Percentiles rank a stretch among this genome's conserved stretches.
These are phyloP conservation scores for Bucco capensis DNA, from an alignment of 2,113 vertebrate genomes.

Conservation along the genomic window DNA sequence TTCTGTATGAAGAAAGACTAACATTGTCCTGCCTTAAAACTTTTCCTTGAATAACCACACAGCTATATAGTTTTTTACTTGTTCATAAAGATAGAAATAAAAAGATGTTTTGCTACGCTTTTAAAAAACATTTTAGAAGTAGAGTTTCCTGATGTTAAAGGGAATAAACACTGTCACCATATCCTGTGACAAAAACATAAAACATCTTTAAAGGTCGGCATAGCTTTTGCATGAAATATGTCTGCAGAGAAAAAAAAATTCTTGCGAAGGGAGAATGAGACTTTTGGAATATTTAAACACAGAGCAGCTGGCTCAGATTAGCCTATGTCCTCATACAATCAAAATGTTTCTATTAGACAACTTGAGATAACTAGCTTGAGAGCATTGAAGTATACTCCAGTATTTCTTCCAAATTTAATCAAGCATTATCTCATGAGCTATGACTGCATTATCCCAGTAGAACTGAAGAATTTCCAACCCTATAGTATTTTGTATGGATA, in stretches of 20 bases:
- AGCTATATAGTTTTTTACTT: background rate
- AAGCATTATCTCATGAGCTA: conserved; percentile 46
- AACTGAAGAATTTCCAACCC: background rate
- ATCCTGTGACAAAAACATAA: conserved; percentile 25
- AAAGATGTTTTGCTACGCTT: background rate
- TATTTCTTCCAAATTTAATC: background rate
- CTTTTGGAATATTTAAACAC: conserved; percentile 19
- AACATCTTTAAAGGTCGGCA: conserved; percentile 21
- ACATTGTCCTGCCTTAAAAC: background rate
- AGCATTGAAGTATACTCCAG: background rate
- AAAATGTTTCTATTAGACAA: conserved; percentile 61
- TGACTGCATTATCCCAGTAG: conserved; percentile 24
- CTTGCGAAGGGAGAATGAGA: conserved; percentile 5
- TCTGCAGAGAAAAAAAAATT: conserved; percentile 6
- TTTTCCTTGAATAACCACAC: background rate
- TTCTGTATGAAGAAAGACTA: background rate
- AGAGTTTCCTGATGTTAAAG: background rate
- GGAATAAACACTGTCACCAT: background rate
- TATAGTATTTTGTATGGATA: background rate
- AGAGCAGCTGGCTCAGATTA: conserved; percentile 60
- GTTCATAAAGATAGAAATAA: background rate
- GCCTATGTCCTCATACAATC: conserved; percentile 63
- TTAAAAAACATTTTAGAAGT: background rate
- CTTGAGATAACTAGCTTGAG: conserved; percentile 52
- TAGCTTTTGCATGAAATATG: conserved; percentile 57